phyloP scores from a whole-genome alignment of 2,888 invertebrate genomes.

The Luffia ferchaultella region DNA sequence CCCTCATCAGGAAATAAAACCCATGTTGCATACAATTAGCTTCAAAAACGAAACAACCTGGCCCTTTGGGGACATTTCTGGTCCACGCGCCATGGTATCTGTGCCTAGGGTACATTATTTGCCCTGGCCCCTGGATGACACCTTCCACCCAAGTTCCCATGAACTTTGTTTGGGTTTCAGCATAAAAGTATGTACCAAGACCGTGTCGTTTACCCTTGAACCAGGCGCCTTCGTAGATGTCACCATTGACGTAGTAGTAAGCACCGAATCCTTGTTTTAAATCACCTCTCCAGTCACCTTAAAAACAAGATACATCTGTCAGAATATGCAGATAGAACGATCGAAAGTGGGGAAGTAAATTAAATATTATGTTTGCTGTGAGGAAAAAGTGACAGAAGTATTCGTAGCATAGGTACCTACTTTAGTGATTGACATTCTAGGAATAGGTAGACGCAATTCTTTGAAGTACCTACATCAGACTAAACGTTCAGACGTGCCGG shows the following conservation, averaged over 20 bases:
- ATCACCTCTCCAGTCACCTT: conserved; percentile 81
- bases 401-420: too few species aligned
- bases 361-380: too few species aligned
- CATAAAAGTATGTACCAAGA: conserved; percentile 78
- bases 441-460: too few species aligned
- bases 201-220: conserved; percentile 78
- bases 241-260: conserved; percentile 78
- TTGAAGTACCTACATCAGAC: too few species aligned
- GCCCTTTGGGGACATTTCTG: conserved; percentile 73
- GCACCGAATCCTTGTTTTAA: conserved; percentile 77
- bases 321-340: too few species aligned
- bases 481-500: too few species aligned
- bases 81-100: conserved; percentile 76
- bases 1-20: conserved; percentile 67
- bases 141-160: conserved; percentile 82
- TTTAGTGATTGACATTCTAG: too few species aligned
- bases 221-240: conserved; percentile 83
- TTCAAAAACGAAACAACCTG: conserved; percentile 79
- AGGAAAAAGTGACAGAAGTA: too few species aligned
- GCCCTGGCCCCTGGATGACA: conserved; percentile 76
- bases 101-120: conserved; percentile 73
- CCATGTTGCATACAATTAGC: conserved; percentile 81
- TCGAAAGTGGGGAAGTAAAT: too few species aligned
- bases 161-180: conserved; percentile 65
- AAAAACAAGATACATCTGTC: conserved; percentile 87